Percentiles rank a stretch among this genome's conserved stretches.
Evolutionary conservation across 2,797 vertebrate species (phyloP).

Genomic region (Zalophus californianus): DNA sequence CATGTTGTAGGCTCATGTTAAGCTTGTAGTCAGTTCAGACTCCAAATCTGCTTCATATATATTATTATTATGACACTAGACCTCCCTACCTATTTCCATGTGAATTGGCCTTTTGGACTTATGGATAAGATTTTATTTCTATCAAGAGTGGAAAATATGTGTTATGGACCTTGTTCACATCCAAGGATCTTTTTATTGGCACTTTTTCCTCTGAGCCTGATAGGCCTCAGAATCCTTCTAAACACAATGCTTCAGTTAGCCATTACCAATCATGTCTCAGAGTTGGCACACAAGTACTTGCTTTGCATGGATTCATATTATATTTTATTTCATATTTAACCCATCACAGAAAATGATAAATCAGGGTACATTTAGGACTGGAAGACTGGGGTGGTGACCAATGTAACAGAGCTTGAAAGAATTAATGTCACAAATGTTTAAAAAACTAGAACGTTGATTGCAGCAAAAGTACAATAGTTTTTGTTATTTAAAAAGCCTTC

Average conservation of each 20-base stretch:
- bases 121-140: not conserved
- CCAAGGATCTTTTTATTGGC: not conserved
- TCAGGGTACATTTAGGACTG: not conserved
- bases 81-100: not conserved
- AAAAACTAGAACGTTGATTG: not conserved
- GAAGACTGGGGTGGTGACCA: not conserved
- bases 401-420: not conserved
- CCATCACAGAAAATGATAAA: not conserved
- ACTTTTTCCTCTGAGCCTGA: not conserved
- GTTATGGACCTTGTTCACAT: not conserved
- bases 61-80: not conserved
- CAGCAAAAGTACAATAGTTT: not conserved
- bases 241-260: not conserved
- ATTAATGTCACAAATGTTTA: not conserved
- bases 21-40: not conserved
- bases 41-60: not conserved
- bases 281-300: not conserved
- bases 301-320: not conserved
- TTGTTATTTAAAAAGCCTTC: not conserved
- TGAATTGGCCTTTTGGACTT: constrained; percentile 1
- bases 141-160: not conserved
- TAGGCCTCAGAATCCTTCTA: not conserved
- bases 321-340: constrained; percentile 38
- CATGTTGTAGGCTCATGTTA: not conserved
- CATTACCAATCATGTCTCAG: not conserved